Base-by-base conservation (phyloP, 2,797 vertebrate species). In the Psittacula echo region DNA sequence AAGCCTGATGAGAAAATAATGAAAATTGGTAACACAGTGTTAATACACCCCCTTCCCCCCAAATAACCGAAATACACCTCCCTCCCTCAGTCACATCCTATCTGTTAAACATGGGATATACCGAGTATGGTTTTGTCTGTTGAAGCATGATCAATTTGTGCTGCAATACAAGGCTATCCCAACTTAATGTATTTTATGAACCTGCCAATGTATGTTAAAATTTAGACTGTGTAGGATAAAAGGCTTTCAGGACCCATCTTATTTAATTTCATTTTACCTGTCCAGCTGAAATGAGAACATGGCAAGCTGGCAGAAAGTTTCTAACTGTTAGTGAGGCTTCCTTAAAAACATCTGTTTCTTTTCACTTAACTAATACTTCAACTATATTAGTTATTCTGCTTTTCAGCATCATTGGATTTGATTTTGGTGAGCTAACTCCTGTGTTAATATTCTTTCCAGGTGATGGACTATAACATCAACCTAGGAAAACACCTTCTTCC, bases 381-480 rank as follows among this genome's bases (percentile, higher is more conserved):
- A 8, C 41, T 71, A 5, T 42, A 29, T 75, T 73, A 66, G 26
- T 67, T 50, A 65, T 39, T 80, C 88, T 79, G 9, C 9, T 89
- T 94, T 80, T 85, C 39, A 68, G 0, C 16, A 9, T 32, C 22
- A 30, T 11, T 54, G 29, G 29, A 14, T 70, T 90, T 89, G 48
- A 26, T 83, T 84, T 88, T 30, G 29, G 12, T 85, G 68, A 79
- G 37, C 44, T 96, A 67, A 94, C 34, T 77, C 44, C 64, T 93
- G 51, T 94, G 74, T 71, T 80, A 44, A 89, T 96, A 65, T 89
- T 94, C 77, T 22, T 96, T 98, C 87, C 96, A 99, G 99, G 99
- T 99, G 75, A 99, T 99, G 98, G 99, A 99, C 97, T 99, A 99
- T 97, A 99, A 99, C 89, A 99, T 99, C 62, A 96, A 98, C 93